Conservation (phyloP, 2,888 invertebrate species). For the Rhingia campestris region DNA sequence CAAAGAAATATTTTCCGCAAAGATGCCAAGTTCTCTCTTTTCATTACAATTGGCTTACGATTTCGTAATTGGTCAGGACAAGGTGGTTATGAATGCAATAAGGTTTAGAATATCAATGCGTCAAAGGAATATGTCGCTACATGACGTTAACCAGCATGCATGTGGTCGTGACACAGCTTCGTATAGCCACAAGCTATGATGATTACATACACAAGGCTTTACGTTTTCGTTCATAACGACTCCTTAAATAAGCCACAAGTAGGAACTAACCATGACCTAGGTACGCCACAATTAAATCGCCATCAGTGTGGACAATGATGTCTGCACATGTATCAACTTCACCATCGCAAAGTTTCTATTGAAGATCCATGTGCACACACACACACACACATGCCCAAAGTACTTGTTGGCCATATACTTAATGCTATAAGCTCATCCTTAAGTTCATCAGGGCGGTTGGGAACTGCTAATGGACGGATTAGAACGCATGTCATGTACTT, state of each 20-base stretch:
- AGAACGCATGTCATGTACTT: constrained; percentile 37
- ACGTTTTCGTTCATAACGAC: neutral
- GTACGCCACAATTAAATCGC: neutral
- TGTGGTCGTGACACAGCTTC: too few relatives aligned
- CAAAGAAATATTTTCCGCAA: too few relatives aligned
- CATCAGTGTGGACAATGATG: constrained; percentile 1
- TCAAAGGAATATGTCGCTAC: too few relatives aligned
- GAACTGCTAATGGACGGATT: constrained; percentile 36
- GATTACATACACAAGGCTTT: too few relatives aligned
- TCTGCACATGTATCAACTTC: neutral
- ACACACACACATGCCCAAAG: neutral
- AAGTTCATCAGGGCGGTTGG: constrained; percentile 23
- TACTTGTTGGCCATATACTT: constrained; percentile 23
- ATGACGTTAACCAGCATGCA: too few relatives aligned
- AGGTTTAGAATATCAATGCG: too few relatives aligned
- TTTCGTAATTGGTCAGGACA: too few relatives aligned
- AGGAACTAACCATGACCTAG: neutral
- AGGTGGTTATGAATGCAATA: too few relatives aligned
- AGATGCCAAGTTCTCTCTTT: too few relatives aligned
- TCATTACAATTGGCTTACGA: too few relatives aligned
- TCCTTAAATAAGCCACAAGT: neutral
- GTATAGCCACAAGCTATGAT: too few relatives aligned
- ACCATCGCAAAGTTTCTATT: neutral
- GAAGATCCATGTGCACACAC: neutral
- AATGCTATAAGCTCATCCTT: constrained; percentile 15